phyloP scores from a whole-genome alignment of 23 tunicate genomes.

The Aplidium turbinatum region DNA sequence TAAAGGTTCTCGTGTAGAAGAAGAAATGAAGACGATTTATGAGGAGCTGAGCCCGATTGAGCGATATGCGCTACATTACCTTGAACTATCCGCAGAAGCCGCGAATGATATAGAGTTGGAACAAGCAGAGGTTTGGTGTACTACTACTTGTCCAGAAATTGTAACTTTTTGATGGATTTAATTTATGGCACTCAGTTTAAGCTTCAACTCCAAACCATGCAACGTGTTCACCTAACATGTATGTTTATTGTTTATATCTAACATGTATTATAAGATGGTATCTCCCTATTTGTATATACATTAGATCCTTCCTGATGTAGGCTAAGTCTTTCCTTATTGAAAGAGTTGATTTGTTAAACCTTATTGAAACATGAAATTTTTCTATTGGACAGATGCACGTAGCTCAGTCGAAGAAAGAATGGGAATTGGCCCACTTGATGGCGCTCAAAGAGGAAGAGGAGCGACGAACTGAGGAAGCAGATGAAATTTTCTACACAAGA shows the following conservation, averaged over 20 bases:
- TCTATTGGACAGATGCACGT: conserved; percentile 47
- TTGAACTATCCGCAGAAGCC: conserved; percentile 64
- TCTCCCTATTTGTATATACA: no score
- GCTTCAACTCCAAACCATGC: no score
- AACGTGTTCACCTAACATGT: no score
- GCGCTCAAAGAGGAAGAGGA: conserved; percentile 91
- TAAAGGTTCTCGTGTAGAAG: conserved; percentile 56
- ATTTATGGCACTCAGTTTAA: no score
- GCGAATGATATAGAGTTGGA: conserved; percentile 63
- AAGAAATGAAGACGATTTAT: conserved; percentile 71
- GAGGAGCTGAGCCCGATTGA: conserved; percentile 76
- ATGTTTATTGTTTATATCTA: no score
- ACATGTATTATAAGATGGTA: no score
- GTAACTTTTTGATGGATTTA: no score
- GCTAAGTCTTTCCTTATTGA: no score
- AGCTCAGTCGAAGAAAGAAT: conserved; percentile 78
- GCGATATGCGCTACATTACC: conserved; percentile 64
- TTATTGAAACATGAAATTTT: background rate
- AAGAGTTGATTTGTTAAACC: background rate
- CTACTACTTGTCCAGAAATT: no score
- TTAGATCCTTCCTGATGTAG: no score
- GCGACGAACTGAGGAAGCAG: conserved; percentile 80
- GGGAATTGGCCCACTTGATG: conserved; percentile 86
- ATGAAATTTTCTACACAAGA: conserved; percentile 88
- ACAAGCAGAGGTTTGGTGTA: conserved; percentile 74